These are phyloP conservation scores for Heliopora coerulea DNA, from an alignment of 92 coral and sea anemone genomes.

Conservation along the genomic window DNA sequence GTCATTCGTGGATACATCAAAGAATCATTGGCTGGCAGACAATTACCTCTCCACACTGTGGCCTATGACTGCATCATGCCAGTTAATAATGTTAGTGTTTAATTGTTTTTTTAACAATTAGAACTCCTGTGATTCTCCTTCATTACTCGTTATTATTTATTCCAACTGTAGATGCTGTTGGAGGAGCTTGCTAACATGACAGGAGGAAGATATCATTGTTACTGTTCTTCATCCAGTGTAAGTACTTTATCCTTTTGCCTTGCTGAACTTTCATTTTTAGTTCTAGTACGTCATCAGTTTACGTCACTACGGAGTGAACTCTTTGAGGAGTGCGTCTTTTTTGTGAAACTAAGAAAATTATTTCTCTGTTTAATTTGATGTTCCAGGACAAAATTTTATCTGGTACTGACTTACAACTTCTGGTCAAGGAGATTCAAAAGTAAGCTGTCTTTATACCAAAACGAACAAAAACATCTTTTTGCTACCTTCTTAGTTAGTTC, in stretches of 20 bases:
- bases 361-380: too few species aligned
- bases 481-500: too few species aligned
- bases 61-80: slow-evolving; percentile 95
- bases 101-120: too few species aligned
- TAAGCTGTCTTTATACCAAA: not conserved
- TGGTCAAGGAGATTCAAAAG: slow-evolving; percentile 73
- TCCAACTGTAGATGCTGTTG: slow-evolving; percentile 73
- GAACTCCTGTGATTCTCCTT: too few species aligned
- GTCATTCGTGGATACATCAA: slow-evolving; percentile 78
- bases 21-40: slow-evolving; percentile 86
- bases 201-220: slow-evolving; percentile 92
- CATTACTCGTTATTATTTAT: not conserved
- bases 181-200: slow-evolving; percentile 89
- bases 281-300: too few species aligned
- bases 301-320: too few species aligned
- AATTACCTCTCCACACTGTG: slow-evolving; percentile 91
- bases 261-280: too few species aligned
- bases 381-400: slow-evolving; percentile 87
- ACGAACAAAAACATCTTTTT: too few species aligned
- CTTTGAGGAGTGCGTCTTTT: too few species aligned
- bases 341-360: too few species aligned
- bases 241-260: slow-evolving; percentile 40
- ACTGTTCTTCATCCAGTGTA: slow-evolving; percentile 92
- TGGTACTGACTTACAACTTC: slow-evolving; percentile 83
- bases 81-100: slow-evolving; percentile 78